Evolutionary conservation across 2,797 vertebrate species (phyloP), one percentile per base, ranked within the genome.

Genomic region (Bufotes viridis): DNA sequence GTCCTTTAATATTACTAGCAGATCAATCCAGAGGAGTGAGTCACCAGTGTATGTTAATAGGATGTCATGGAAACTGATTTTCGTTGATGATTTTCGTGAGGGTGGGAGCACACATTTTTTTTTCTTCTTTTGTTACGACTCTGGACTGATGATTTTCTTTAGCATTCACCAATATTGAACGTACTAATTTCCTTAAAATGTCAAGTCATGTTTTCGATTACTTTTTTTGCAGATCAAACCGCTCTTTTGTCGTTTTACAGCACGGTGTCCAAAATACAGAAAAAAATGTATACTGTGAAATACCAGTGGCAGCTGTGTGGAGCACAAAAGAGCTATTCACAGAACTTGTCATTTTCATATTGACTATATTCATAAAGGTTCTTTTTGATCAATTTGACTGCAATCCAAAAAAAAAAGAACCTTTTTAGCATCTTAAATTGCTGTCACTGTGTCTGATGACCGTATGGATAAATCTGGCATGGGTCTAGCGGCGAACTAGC

Each of bases 1-100:
- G 34, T 65, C 65, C 82, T 81, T 81, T 75, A 81, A 88, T 75
- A 29, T 85, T 65, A 65, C 82, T 24, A 85, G 87, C 78, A 81
- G 80, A 88, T 75, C 13, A 61, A 76, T 78, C 72, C 14, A 34
- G 72, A 51, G 18, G 63, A 86, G 80, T 78, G 60, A 82, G 70
- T 89, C 88, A 86, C 55, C 55, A 63, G 49, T 89, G 72, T 86
- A 86, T 78, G 75, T 82, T 82, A 89, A 69, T 86, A 26, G 61
- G 88, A 82, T 89, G 88, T 60, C 88, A 83, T 86, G 74, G 80
- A 55, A 72, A 86, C 63, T 1, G 82, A 60, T 72, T 42, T 42
- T 42, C 34, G 34, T 42, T 42, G 34, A 42, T 42, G 84, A 67
- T 69, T 85, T 82, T 76, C 75, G 53, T 53, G 87, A 80, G n/a